phyloP scores from a whole-genome alignment of 1,140 invertebrate species.

The Drosophila insularis region DNA sequence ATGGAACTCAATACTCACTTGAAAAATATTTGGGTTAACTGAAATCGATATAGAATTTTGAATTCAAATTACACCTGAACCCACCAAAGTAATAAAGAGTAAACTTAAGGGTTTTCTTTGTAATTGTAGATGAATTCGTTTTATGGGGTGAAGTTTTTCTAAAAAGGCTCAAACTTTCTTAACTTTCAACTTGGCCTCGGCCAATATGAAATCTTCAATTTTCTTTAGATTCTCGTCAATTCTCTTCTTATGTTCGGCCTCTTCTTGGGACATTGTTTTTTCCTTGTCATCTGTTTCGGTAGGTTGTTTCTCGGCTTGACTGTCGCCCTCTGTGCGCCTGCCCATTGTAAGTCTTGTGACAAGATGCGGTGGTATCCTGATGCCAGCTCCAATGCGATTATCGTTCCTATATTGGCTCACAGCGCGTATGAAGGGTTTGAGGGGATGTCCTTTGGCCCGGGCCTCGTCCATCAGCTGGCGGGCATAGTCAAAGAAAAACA shows the following conservation, averaged over 20 bases:
- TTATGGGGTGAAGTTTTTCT: background rate
- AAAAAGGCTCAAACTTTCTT: background rate
- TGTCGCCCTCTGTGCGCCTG: conserved; percentile 56
- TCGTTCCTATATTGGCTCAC: conserved; percentile 55
- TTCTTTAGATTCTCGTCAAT: conserved; percentile 54
- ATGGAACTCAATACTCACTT: conserved; percentile 48
- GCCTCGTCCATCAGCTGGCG: conserved; percentile 58
- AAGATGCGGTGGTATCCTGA: conserved; percentile 49
- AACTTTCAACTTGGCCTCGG: conserved; percentile 25
- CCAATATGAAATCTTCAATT: conserved; percentile 45
- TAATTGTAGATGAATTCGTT: background rate
- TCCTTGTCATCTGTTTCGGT: background rate
- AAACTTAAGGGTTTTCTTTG: conserved; percentile 37
- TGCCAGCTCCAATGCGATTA: conserved; percentile 56
- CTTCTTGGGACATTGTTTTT: background rate
- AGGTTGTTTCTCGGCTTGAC: conserved; percentile 18
- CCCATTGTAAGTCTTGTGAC: conserved; percentile 60
- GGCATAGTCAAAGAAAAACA: conserved; percentile 63
- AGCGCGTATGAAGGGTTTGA: conserved; percentile 58
- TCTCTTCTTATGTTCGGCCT: conserved; percentile 19
- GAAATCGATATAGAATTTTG: conserved; percentile 47
- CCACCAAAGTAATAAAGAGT: conserved; percentile 17
- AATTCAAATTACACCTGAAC: conserved; percentile 22
- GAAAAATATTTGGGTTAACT: conserved; percentile 9
- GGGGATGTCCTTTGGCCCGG: conserved; percentile 39